Base-by-base conservation (phyloP, 2,113 vertebrate genomes). In the Calypte anna region DNA sequence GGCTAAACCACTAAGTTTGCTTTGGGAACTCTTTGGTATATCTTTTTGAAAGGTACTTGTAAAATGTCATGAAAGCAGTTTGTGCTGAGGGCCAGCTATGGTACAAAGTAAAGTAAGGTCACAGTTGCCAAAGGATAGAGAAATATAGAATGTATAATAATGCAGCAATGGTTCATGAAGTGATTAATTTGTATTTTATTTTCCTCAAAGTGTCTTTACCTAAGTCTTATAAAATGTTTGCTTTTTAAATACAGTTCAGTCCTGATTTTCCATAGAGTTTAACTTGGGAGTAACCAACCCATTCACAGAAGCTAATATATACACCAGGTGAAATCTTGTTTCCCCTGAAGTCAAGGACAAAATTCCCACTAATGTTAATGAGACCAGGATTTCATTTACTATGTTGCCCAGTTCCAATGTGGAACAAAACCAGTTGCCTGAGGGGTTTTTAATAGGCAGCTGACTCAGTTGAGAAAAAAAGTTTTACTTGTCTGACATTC, bases 111-210 rank as follows among this genome's bases (percentile, higher is more conserved):
- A 93, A 73, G 59, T 80, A 86, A 97, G 95, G 91, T 95, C 88
- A 81, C 76, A 69, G 50, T 75, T 96, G 93, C 94, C 93, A 91
- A 54, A 93, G 82, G 82, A 77, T 36, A 67, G 75, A 83, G 93
- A 95, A 90, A 94, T 96, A 95, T 61, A 44, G 94, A 78, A 91
- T 81, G 40, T 28, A 75, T 95, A 86, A 86, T 94, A 95, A 96
- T 88, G 93, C 88, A 96, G 95, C 94, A 94, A 96, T 95, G 94
- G 88, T 72, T 97, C 57, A 68, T 96, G 95, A 96, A 77, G 91
- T 95, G 93, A 96, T 96, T 93, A n/a, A 96, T 96, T 96, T 96
- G 93, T 96, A 91, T 96, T 95, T 97, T 81, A 95, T 96, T 95
- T 96, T 91, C 93, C 94, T 94, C 79, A 81, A 95, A 91, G 94